Conservation (phyloP, 2,113 vertebrate species). For the Pseudopipra pipra region DNA sequence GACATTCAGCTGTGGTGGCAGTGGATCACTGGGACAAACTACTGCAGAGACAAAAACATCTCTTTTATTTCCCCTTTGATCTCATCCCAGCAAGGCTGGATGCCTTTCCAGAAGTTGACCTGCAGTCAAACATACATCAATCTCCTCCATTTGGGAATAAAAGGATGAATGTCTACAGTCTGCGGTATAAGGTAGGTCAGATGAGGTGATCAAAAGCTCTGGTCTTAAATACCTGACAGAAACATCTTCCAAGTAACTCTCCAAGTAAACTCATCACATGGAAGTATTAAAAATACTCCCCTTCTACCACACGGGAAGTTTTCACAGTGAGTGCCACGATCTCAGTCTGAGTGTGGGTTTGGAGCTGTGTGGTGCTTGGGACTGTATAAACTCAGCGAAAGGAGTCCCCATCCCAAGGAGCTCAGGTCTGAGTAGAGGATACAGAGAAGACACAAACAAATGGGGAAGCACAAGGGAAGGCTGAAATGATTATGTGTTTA, state of each 20-base stretch:
- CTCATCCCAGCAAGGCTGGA: neutral
- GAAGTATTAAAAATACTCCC: neutral
- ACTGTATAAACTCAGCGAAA: neutral
- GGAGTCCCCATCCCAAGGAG: neutral
- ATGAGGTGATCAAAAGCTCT: neutral
- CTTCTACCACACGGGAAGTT: neutral
- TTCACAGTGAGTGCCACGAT: neutral
- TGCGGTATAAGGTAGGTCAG: neutral
- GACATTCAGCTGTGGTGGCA: neutral
- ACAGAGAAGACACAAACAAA: neutral
- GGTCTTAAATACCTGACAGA: neutral
- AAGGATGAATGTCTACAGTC: neutral
- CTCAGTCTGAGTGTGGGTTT: neutral
- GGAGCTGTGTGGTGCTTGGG: neutral
- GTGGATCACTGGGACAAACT: neutral
- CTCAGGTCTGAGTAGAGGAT: neutral
- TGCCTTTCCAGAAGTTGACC: neutral
- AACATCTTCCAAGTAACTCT: neutral
- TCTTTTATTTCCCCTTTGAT: neutral
- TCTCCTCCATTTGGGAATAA: neutral
- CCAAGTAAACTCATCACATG: neutral
- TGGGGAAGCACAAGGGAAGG: conserved; percentile 6
- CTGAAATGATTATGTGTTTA: neutral
- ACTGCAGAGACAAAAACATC: neutral
- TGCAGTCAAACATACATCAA: neutral